phyloP scores from a whole-genome alignment of 2,888 invertebrate species.

The Cancer borealis region DNA sequence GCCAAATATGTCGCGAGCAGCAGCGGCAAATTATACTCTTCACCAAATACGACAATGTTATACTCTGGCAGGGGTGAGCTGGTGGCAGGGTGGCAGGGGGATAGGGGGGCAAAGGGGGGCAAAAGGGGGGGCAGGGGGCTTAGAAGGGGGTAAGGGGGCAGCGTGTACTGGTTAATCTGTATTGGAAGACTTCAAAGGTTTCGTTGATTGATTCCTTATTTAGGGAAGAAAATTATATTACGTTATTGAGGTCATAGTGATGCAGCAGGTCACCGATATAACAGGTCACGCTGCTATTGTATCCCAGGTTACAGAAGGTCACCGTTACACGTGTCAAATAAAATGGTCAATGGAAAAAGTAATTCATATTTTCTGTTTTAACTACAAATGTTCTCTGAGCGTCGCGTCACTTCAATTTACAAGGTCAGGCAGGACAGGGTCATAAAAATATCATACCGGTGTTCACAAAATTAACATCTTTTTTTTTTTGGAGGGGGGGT shows the following conservation, averaged over 20 bases:
- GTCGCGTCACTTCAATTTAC: not conserved
- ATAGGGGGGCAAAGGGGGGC: not conserved
- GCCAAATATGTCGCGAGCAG: not conserved
- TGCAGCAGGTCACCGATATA: not conserved
- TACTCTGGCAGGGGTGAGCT: not conserved
- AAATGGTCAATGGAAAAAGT: not conserved
- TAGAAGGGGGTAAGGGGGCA: not conserved
- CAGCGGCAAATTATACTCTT: not conserved
- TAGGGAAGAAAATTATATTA: not conserved
- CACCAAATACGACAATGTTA: constrained; percentile 4
- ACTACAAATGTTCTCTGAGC: not conserved
- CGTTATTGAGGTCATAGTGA: not conserved
- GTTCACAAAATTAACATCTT: not conserved
- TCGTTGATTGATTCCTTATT: not conserved
- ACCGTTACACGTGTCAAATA: not conserved
- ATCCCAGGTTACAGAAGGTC: not conserved
- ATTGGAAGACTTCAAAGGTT: not conserved
- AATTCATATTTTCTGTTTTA: not conserved
- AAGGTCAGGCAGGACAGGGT: not conserved
- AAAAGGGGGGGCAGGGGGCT: not conserved
- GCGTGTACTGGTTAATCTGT: not conserved
- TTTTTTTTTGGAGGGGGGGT: too few relatives aligned
- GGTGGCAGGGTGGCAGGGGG: not conserved
- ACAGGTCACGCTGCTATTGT: not conserved
- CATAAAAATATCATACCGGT: constrained; percentile 10